A percentile compares a stretch with the other conserved stretches of the same genome.
phyloP scores from a whole-genome alignment of 2,113 vertebrate species.

The Sylvilagus bachmani region DNA sequence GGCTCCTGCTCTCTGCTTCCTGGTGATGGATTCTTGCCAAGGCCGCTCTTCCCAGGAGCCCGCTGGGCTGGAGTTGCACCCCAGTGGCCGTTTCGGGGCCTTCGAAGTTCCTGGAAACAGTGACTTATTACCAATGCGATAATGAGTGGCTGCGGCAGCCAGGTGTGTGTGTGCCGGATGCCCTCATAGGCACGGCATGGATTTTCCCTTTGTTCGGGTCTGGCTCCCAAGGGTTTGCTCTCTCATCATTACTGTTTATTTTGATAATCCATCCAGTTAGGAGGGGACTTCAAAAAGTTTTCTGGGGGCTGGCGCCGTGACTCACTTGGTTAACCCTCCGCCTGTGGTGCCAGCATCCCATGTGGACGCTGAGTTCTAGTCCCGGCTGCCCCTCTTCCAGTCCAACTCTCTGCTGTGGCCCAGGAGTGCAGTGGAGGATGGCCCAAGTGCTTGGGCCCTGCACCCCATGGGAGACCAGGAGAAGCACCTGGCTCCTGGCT shows the following conservation, averaged over 20 bases:
- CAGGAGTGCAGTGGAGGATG: no score
- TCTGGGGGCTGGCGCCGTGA: no score
- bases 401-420: no score
- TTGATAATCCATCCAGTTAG: neutral
- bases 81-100: neutral
- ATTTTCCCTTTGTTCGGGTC: neutral
- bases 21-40: neutral
- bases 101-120: constrained; percentile 69
- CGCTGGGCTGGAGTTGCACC: neutral
- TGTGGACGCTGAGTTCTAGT: no score
- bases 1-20: neutral
- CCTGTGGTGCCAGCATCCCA: no score
- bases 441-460: no score
- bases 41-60: neutral
- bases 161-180: neutral
- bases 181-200: neutral
- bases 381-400: no score
- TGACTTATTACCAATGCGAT: constrained; percentile 34
- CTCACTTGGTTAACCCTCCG: no score
- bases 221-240: neutral
- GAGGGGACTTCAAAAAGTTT: no score
- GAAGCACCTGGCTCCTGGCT: no score
- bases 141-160: neutral
- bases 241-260: neutral
- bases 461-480: no score